A percentile compares a stretch with the other conserved stretches of the same genome.
Conservation (phyloP, 2,888 invertebrate genomes). For the Drosophila leonis region DNA sequence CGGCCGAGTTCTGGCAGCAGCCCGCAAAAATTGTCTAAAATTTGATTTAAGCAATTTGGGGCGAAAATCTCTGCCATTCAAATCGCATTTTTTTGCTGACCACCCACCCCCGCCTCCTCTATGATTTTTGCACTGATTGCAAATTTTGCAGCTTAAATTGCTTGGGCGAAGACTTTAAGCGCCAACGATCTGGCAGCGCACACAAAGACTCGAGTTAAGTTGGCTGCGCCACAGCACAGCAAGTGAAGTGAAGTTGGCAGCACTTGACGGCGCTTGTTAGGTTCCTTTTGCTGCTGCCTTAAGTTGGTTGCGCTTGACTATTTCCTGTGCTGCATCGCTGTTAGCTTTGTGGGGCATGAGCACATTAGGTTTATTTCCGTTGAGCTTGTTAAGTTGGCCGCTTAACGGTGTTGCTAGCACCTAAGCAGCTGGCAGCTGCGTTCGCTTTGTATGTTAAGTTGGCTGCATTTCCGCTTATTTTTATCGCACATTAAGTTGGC, state of each 20-base stretch:
- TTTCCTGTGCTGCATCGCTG: neutral
- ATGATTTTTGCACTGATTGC: conserved; percentile 17
- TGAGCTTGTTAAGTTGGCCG: neutral
- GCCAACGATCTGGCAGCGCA: neutral
- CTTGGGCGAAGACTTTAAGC: neutral
- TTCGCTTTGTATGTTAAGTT: conserved; percentile 5
- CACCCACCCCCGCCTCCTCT: no score
- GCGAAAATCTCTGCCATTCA: conserved; percentile 22
- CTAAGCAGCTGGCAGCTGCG: neutral
- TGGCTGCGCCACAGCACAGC: conserved; percentile 11
- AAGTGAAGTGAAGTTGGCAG: conserved; percentile 4
- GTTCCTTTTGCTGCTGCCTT: conserved; percentile 1
- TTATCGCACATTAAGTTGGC: conserved; percentile 13
- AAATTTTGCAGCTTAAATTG: conserved; percentile 5
- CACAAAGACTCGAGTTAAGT: conserved; percentile 2
- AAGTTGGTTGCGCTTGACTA: conserved; percentile 4
- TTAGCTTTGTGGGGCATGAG: neutral
- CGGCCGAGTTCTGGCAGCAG: conserved; percentile 8
- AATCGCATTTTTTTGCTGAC: conserved; percentile 1
- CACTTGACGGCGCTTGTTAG: neutral
- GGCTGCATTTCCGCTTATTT: conserved; percentile 11
- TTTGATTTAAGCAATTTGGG: conserved; percentile 30
- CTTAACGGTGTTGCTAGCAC: neutral
- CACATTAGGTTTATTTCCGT: neutral
- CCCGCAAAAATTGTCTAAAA: conserved; percentile 16